Conservation (phyloP, 2,888 invertebrate genomes). For the Nemurella pictetii region DNA sequence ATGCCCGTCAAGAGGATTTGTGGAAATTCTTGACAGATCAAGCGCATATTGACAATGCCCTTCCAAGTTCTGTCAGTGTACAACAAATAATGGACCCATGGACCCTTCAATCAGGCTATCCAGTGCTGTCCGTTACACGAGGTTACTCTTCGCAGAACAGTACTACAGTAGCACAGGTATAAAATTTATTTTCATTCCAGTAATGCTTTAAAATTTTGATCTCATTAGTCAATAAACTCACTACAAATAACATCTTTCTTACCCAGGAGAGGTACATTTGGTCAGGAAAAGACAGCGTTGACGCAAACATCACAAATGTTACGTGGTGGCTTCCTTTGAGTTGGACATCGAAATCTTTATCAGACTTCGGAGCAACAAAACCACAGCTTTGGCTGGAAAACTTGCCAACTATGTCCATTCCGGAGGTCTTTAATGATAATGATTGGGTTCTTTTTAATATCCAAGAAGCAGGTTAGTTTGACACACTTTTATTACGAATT, state of each 20-base stretch:
- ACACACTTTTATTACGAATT: no score
- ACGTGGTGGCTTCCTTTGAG: conserved; percentile 59
- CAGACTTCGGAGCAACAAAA: conserved; percentile 50
- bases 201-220: no score
- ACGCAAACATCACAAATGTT: conserved; percentile 41
- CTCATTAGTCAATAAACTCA: no score
- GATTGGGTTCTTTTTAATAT: conserved; percentile 68
- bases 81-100: conserved; percentile 53
- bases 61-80: conserved; percentile 46
- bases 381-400: conserved; percentile 58
- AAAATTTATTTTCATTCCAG: background rate
- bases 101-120: conserved; percentile 53
- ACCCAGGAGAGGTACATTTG: conserved; percentile 45
- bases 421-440: conserved; percentile 49
- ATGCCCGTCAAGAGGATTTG: conserved; percentile 54
- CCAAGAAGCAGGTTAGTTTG: conserved; percentile 64
- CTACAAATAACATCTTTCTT: no score
- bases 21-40: conserved; percentile 53
- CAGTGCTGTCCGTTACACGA: conserved; percentile 42
- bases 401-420: conserved; percentile 47
- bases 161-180: background rate
- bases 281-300: conserved; percentile 44
- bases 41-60: conserved; percentile 47
- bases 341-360: conserved; percentile 50
- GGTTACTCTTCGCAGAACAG: background rate